Percentiles rank a stretch among this genome's conserved stretches.
Conservation (phyloP, 1,140 invertebrate species). For the Acromyrmex heyeri region DNA sequence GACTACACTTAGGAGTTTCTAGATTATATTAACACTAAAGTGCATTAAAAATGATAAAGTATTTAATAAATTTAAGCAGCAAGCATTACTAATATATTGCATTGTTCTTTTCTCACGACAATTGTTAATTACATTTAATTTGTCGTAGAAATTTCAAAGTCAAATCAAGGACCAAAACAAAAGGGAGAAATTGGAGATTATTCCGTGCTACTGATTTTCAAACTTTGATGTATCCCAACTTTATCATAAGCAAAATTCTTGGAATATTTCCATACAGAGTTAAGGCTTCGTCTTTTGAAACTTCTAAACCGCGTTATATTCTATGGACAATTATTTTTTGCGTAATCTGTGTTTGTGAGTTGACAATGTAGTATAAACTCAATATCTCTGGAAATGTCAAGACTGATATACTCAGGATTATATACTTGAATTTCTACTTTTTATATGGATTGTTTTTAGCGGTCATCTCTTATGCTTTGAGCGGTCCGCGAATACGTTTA, state of each 20-base stretch:
- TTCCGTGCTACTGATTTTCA: not conserved
- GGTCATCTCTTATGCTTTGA: not conserved
- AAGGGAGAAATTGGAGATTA: not conserved
- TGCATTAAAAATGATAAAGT: not conserved
- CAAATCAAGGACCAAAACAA: not conserved
- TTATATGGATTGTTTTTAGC: not conserved
- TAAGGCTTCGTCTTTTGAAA: not conserved
- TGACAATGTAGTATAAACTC: not conserved
- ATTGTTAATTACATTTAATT: slow-evolving; percentile 1
- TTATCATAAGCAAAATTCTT: not conserved
- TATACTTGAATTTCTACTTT: not conserved
- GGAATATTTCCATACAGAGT: not conserved
- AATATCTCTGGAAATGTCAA: not conserved
- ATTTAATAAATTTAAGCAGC: not conserved
- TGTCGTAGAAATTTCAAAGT: not conserved
- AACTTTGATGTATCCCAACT: not conserved
- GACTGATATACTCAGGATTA: not conserved
- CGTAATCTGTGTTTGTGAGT: not conserved
- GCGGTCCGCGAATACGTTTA: not conserved
- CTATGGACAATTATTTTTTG: not conserved
- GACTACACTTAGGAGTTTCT: no score
- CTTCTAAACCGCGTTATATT: not conserved
- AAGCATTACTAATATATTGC: not conserved
- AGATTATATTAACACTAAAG: not conserved
- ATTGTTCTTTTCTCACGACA: not conserved